These are phyloP conservation scores for Carassius gibelio DNA, from an alignment of 2,113 vertebrate genomes.

Conservation along the genomic window DNA sequence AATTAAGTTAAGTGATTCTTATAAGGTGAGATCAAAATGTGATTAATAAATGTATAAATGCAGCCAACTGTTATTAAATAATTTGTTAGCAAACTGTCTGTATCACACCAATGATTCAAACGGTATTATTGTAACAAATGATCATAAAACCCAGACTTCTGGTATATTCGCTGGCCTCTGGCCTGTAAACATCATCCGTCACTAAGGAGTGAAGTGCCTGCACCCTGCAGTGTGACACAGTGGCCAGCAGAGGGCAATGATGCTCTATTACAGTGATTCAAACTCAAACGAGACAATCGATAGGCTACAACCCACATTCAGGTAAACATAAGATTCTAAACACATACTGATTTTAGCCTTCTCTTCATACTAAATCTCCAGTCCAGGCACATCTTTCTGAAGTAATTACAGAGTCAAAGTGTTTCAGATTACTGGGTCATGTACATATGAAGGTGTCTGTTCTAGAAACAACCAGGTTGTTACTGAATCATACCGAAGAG, in stretches of 20 bases:
- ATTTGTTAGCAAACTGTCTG: background rate
- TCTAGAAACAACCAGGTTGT: no score
- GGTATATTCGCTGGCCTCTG: background rate
- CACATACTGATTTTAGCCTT: no score
- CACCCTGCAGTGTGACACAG: background rate
- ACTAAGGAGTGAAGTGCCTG: background rate
- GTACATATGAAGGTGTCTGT: no score
- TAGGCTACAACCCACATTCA: background rate
- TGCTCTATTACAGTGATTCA: no score
- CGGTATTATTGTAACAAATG: background rate
- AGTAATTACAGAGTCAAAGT: no score
- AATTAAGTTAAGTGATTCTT: background rate
- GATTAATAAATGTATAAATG: background rate
- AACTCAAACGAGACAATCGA: background rate
- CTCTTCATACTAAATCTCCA: no score
- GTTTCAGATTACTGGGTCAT: no score
- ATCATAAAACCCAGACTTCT: background rate
- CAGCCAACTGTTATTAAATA: background rate
- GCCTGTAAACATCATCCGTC: background rate
- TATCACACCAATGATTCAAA: background rate
- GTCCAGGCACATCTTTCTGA: no score
- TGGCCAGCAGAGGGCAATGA: constrained; percentile 17
- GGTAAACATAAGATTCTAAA: background rate
- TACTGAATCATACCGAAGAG: no score
- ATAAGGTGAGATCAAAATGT: background rate